Percentiles rank a stretch among this genome's conserved stretches.
Evolutionary conservation across 2,113 vertebrate species (phyloP).

Genomic region (Solea senegalensis): DNA sequence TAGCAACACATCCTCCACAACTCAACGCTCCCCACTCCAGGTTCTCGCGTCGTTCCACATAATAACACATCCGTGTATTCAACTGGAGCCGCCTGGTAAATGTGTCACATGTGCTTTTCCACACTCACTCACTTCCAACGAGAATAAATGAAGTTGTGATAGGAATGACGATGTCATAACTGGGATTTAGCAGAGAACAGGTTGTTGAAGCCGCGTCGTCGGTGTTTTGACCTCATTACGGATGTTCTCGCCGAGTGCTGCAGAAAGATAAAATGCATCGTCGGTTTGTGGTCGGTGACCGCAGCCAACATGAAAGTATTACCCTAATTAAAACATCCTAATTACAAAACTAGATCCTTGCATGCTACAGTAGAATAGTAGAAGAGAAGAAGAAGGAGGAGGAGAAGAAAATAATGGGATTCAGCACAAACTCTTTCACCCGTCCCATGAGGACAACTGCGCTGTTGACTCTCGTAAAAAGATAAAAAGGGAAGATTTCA

Average conservation of each 20-base stretch:
- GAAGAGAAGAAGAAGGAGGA: not conserved
- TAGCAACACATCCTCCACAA: slow-evolving; percentile 65
- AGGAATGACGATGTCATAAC: no score
- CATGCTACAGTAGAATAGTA: not conserved
- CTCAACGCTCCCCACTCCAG: slow-evolving; percentile 5
- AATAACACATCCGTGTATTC: slow-evolving; percentile 77
- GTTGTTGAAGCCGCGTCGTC: slow-evolving; percentile 6
- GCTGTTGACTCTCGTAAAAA: slow-evolving; percentile 15
- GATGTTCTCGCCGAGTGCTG: slow-evolving; percentile 27
- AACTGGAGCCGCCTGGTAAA: slow-evolving; percentile 36
- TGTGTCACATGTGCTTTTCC: slow-evolving; percentile 39
- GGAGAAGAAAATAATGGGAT: slow-evolving; percentile 15
- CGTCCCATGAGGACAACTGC: slow-evolving; percentile 10
- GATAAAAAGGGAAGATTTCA: not conserved
- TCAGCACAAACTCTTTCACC: slow-evolving; percentile 34
- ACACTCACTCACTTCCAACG: slow-evolving; percentile 21
- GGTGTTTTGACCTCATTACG: slow-evolving; percentile 22
- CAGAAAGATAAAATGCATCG: slow-evolving; percentile 51
- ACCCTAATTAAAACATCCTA: slow-evolving; percentile 68
- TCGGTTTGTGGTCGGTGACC: slow-evolving; percentile 49
- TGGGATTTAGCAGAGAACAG: not conserved
- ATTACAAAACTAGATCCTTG: slow-evolving; percentile 57
- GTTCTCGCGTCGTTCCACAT: slow-evolving; percentile 40
- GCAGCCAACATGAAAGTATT: slow-evolving; percentile 58
- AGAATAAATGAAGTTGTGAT: no score